These are phyloP conservation scores for Schizopygopsis malacanthus DNA, from an alignment of 2,797 vertebrate species.

Conservation along the genomic window DNA sequence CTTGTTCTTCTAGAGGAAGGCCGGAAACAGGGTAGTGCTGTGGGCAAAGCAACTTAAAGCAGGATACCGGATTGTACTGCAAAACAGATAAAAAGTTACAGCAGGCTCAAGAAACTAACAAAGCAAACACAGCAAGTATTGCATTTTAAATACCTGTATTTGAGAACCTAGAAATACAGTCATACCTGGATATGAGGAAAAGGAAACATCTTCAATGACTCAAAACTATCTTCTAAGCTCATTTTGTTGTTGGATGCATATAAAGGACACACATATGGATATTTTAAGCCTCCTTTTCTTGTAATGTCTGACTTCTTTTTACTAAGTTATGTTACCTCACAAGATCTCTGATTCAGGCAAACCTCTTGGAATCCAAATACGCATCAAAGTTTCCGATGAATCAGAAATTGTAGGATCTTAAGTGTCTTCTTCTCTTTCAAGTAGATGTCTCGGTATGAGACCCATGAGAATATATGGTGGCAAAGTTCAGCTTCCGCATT, in stretches of 20 bases:
- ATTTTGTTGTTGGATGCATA: background rate
- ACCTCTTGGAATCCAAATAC: background rate
- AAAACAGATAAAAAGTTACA: background rate
- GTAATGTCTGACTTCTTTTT: background rate
- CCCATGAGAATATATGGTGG: background rate
- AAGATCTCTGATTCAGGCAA: background rate
- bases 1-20: conserved; percentile 7
- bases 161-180: background rate
- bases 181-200: background rate
- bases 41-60: background rate
- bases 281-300: background rate
- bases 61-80: background rate
- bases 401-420: background rate
- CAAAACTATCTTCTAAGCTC: background rate
- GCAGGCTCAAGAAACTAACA: background rate
- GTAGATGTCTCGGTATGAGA: background rate
- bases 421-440: conserved; percentile 8
- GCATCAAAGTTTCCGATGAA: conserved; percentile 12
- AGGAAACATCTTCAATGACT: background rate
- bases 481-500: conserved; percentile 22
- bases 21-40: background rate
- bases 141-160: conserved; percentile 33
- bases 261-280: background rate
- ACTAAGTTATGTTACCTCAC: background rate
- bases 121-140: background rate